Evolutionary conservation across 2,797 vertebrate genomes (phyloP).

Genomic region (Chromis chromis): DNA sequence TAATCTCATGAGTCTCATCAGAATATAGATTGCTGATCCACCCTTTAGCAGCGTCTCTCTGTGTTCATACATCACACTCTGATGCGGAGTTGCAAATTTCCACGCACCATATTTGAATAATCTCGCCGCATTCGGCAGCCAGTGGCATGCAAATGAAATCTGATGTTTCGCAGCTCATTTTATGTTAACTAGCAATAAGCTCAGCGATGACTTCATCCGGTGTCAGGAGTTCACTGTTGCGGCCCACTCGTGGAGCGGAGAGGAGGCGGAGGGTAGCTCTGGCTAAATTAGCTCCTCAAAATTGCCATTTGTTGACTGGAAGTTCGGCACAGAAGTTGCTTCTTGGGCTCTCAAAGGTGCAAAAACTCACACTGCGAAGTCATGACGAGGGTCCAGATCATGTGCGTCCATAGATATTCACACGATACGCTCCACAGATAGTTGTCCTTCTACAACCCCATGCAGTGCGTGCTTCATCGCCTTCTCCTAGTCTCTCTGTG

Average conservation of each 20-base stretch:
- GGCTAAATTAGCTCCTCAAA: slow-evolving; percentile 4
- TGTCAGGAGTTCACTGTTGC: background rate
- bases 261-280: background rate
- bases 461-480: slow-evolving; percentile 35
- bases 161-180: slow-evolving; percentile 17
- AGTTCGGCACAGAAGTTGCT: slow-evolving; percentile 14
- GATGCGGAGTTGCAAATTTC: slow-evolving; percentile 25
- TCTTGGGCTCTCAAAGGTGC: slow-evolving; percentile 43
- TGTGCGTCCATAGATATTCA: background rate
- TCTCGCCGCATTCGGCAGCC: slow-evolving; percentile 25
- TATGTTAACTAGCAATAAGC: slow-evolving; percentile 8
- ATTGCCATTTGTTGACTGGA: background rate
- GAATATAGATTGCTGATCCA: slow-evolving; percentile 30
- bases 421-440: background rate
- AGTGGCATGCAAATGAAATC: slow-evolving; percentile 13
- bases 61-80: background rate
- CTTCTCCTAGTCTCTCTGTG: slow-evolving; percentile 53
- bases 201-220: slow-evolving; percentile 27
- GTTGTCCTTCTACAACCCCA: slow-evolving; percentile 4
- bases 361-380: slow-evolving; percentile 61
- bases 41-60: slow-evolving; percentile 5
- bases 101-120: background rate
- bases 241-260: background rate
- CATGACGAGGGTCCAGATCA: background rate
- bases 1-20: slow-evolving; percentile 55